Conservation (phyloP, 2,113 vertebrate species). For the Columba livia region DNA sequence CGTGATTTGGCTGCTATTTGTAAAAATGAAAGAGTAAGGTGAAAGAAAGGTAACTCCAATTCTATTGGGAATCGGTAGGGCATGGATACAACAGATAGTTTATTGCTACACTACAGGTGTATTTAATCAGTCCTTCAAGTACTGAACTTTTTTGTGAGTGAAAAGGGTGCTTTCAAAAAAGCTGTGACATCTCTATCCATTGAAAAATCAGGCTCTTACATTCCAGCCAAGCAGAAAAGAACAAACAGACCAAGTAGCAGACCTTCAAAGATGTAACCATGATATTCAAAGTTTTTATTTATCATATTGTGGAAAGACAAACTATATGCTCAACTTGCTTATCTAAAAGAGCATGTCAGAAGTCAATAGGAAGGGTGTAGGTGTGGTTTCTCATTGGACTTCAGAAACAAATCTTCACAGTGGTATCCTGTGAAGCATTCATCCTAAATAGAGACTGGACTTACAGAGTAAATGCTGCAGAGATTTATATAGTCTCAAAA, state of each 20-base stretch:
- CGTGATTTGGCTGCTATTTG: background rate
- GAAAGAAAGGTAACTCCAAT: background rate
- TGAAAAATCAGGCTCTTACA: background rate
- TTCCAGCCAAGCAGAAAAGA: background rate
- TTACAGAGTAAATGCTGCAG: background rate
- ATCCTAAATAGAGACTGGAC: background rate
- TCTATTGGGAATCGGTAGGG: background rate
- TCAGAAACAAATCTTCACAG: background rate
- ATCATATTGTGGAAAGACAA: background rate
- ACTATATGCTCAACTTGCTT: background rate
- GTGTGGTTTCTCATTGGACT: background rate
- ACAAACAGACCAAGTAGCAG: background rate
- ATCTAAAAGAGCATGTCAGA: background rate
- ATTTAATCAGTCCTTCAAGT: background rate
- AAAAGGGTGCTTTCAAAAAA: background rate
- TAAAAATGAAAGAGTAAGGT: background rate
- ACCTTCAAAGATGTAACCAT: background rate
- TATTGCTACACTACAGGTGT: background rate
- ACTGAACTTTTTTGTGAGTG: background rate
- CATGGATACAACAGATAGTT: background rate
- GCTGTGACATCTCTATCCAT: background rate
- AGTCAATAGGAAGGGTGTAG: background rate
- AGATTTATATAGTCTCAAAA: background rate
- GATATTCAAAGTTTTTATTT: background rate
- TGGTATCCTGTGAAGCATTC: background rate